These are phyloP conservation scores for Raphicerus campestris DNA, from an alignment of 2,113 vertebrate species.

Conservation along the genomic window DNA sequence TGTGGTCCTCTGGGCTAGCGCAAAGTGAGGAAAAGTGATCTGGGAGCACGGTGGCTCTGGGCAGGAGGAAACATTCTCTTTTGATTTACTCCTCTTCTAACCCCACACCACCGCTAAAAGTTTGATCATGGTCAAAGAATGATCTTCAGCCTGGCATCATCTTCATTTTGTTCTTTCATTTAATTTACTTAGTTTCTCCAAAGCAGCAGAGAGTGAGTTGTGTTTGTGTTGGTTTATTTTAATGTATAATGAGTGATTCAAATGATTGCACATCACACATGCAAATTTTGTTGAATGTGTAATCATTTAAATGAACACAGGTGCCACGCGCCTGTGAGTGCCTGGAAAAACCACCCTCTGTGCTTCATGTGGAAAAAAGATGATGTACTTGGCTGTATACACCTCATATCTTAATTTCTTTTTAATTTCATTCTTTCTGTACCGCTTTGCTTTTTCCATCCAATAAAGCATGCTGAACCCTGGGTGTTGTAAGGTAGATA, in stretches of 20 bases:
- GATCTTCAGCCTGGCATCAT: background rate
- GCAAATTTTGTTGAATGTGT: slow-evolving; percentile 49
- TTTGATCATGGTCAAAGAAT: background rate
- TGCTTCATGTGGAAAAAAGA: background rate
- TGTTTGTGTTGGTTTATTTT: slow-evolving; percentile 64
- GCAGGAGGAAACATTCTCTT: background rate
- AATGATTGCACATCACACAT: slow-evolving; percentile 51
- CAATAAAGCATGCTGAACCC: background rate
- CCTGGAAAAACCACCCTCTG: slow-evolving; percentile 29
- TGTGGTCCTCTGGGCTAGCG: background rate
- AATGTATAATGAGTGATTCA: slow-evolving; percentile 55
- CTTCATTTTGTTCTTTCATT: background rate
- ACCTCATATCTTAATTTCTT: slow-evolving; percentile 50
- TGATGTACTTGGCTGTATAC: background rate
- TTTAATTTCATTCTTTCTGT: slow-evolving; percentile 45
- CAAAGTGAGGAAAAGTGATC: background rate
- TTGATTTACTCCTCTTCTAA: background rate
- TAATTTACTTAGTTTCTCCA: slow-evolving; percentile 51
- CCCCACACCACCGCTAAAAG: background rate
- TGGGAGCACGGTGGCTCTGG: too few species aligned
- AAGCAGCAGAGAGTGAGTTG: slow-evolving; percentile 10
- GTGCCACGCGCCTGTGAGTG: background rate
- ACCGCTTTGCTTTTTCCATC: background rate
- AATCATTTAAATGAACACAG: slow-evolving; percentile 65
- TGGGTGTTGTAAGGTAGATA: background rate